These are phyloP conservation scores for Calliphora vomitoria DNA, from an alignment of 2,888 invertebrate genomes.

Conservation along the genomic window DNA sequence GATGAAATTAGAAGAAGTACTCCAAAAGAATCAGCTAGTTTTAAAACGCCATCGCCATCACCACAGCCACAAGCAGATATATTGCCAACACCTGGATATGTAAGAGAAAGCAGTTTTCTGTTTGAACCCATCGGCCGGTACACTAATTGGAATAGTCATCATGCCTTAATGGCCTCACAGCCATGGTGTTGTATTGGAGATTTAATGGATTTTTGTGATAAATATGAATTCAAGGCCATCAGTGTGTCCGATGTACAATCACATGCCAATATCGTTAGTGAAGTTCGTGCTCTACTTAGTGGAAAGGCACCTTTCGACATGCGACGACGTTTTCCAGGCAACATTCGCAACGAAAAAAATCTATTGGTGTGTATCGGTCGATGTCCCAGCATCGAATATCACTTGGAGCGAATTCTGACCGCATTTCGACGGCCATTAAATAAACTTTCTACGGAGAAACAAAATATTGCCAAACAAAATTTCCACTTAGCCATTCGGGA, in stretches of 20 bases:
- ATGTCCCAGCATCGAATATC: conserved; percentile 81
- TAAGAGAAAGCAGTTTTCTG: conserved; percentile 24
- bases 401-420: conserved; percentile 80
- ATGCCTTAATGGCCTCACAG: conserved; percentile 77
- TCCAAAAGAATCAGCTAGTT: conserved; percentile 20
- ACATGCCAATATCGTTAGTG: conserved; percentile 79
- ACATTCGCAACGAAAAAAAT: conserved; percentile 81
- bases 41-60: conserved; percentile 48
- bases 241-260: conserved; percentile 78
- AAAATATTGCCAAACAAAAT: conserved; percentile 80
- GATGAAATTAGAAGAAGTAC: conserved; percentile 10
- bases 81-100: not conserved
- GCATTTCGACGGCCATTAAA: conserved; percentile 80
- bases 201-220: conserved; percentile 81
- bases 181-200: conserved; percentile 81
- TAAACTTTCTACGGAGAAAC: conserved; percentile 80
- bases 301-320: conserved; percentile 80
- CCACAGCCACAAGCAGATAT: conserved; percentile 23
- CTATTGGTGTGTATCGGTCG: conserved; percentile 81
- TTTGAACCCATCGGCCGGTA: conserved; percentile 75
- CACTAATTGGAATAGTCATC: conserved; percentile 79
- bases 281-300: conserved; percentile 78
- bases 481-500: conserved; percentile 81
- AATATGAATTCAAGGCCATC: conserved; percentile 80
- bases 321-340: conserved; percentile 80